Evolutionary conservation across 2,113 vertebrate species (phyloP), one percentile per base, ranked within the genome.

Genomic region (Chunga burmeisteri): DNA sequence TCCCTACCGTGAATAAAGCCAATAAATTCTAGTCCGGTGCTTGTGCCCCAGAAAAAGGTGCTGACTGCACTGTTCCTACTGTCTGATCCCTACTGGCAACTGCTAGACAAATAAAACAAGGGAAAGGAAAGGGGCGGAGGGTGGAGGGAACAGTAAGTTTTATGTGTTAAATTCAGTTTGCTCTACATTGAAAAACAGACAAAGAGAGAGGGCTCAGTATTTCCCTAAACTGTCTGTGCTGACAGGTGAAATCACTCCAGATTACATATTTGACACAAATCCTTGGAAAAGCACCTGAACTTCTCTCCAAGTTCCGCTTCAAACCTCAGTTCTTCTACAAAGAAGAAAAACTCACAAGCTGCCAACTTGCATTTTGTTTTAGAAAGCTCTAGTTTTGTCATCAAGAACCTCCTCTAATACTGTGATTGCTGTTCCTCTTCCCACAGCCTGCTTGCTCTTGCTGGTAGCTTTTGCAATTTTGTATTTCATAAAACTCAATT

Each of bases 21-120:
- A 78, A 71, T 92, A 93, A 81, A 95, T 93, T 84, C 83, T 95
- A 70, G 32, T 89, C 66, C 7, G 4, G 58, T 25, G 46, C 62
- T 94, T 81, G 84, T 94, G 94, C 44, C 84, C 86, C 94, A 95
- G 94, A 81, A 94, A 95, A 95, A 97, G 94, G 96, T 91, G 88
- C 91, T 97, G 93, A 94, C 93, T 97, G 86, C 88, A 80, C 66
- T 70, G 79, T 83, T 96, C 92, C 74, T 89, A 62, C 53, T 83
- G 88, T 78, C 80, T 93, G 92, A 96, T 95, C 47, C 88, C 94
- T 85, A 78, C 86, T 95, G 93, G 91, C 88, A 92, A 65, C 44
- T 72, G 79, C 91, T 81, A 94, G 93, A 94, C 70, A 89, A 96
- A 97, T 89, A 95, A 90, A 96, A 84, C 26, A 27, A 52, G 72